A percentile compares a stretch with the other conserved stretches of the same genome.
Evolutionary conservation across 2,797 vertebrate genomes (phyloP).

Genomic region (Melopsittacus undulatus): DNA sequence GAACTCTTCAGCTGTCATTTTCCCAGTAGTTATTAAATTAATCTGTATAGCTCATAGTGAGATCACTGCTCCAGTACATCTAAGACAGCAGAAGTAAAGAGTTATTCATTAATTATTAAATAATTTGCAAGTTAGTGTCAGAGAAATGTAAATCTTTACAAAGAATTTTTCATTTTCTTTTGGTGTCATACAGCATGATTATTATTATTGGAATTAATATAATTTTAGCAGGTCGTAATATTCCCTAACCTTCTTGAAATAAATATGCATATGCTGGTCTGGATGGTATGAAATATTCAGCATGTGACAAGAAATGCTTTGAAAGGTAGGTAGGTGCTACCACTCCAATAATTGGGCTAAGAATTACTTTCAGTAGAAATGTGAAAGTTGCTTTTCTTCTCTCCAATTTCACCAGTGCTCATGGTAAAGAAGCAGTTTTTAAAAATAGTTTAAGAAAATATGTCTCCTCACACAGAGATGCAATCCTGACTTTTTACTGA

Average conservation of each 20-base stretch:
- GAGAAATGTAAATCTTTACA: background rate
- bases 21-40: background rate
- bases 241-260: background rate
- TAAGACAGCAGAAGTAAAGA: background rate
- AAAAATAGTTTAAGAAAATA: background rate
- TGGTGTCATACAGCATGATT: background rate
- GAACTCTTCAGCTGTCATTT: background rate
- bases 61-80: background rate
- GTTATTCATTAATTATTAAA: background rate
- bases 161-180: background rate
- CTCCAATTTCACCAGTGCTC: background rate
- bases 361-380: background rate
- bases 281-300: constrained; percentile 13
- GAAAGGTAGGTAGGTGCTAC: background rate
- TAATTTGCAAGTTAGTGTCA: background rate
- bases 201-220: background rate
- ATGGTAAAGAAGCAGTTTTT: background rate
- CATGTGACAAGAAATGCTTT: background rate
- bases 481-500: background rate
- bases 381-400: background rate
- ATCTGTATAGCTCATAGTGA: background rate
- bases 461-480: background rate
- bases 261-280: background rate
- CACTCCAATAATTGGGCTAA: background rate
- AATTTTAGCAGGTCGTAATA: background rate